Evolutionary conservation across 2,797 vertebrate species (phyloP).

Genomic region (Graptemys geographica): DNA sequence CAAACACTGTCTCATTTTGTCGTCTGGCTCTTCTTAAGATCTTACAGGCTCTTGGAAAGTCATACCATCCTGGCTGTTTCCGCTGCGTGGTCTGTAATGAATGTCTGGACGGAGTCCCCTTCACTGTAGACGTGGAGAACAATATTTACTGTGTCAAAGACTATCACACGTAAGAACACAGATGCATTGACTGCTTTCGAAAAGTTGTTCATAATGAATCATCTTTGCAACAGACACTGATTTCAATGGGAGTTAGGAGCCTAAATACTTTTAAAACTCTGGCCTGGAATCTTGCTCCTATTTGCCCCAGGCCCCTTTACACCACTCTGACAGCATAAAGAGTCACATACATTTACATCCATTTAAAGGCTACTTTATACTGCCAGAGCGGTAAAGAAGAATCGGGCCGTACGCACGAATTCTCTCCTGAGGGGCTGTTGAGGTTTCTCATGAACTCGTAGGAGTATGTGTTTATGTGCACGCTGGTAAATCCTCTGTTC

Average conservation of each 20-base stretch:
- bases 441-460: neutral
- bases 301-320: neutral
- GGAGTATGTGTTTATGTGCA: neutral
- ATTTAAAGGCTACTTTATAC: neutral
- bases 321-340: neutral
- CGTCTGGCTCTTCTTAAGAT: constrained; percentile 84
- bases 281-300: neutral
- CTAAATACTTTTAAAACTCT: neutral
- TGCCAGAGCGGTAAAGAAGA: neutral
- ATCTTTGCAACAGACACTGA: neutral
- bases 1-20: neutral
- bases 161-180: constrained; percentile 93
- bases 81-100: constrained; percentile 97
- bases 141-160: constrained; percentile 99
- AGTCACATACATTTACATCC: neutral
- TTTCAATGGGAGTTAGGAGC: neutral
- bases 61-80: constrained; percentile 98
- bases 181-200: neutral
- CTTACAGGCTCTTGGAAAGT: constrained; percentile 97
- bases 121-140: constrained; percentile 97
- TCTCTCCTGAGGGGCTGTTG: neutral
- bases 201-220: rapidly evolving
- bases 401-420: neutral
- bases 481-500: neutral
- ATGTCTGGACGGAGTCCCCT: constrained; percentile 96